Evolutionary conservation across 2,888 invertebrate genomes (phyloP), one percentile per base, ranked within the genome.

Genomic region (Zonitis immaculata): DNA sequence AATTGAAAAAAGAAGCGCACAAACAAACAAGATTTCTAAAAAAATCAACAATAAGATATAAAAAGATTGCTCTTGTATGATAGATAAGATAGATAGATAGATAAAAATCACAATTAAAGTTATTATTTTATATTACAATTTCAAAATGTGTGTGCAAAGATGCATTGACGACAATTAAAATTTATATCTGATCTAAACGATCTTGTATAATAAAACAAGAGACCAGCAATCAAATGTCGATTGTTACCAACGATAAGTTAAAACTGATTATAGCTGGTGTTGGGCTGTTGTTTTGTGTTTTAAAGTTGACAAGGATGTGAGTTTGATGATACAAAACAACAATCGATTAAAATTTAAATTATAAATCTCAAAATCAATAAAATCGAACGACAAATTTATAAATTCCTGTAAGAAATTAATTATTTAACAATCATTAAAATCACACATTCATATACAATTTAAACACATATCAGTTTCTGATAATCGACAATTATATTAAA

Each of bases 131-230:
- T n/a, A n/a, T n/a, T n/a, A n/a, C n/a, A n/a, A n/a, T n/a, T n/a
- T n/a, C n/a, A n/a, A n/a, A n/a, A n/a, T n/a, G n/a, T n/a, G n/a
- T n/a, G n/a, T n/a, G n/a, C 52, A 46, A 49, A 49, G 43, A 51
- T 49, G 45, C 51, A n/a, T n/a, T n/a, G 47, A 51, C 44, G 52
- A 56, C 56, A 56, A 52, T 52, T 56, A 52, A 52, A 56, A 56
- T 44, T 4, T 42, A 42, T 51, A 56, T 49, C 52, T 52, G 26
- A 49, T 30, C 28, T 16, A 35, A 42, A 42, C 35, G 47, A 56
- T 56, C 56, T 56, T 46, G 44, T 52, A 56, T 4, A 22, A 22
- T 22, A 22, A 22, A 56, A 49, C 3, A 52, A 52, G 44, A 35
- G 45, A 43, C 42, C 54, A 54, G 25, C 20, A 39, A 54, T 55